These are phyloP conservation scores for Amphipyra tragopoginis DNA, from an alignment of 2,888 invertebrate species.

Conservation along the genomic window DNA sequence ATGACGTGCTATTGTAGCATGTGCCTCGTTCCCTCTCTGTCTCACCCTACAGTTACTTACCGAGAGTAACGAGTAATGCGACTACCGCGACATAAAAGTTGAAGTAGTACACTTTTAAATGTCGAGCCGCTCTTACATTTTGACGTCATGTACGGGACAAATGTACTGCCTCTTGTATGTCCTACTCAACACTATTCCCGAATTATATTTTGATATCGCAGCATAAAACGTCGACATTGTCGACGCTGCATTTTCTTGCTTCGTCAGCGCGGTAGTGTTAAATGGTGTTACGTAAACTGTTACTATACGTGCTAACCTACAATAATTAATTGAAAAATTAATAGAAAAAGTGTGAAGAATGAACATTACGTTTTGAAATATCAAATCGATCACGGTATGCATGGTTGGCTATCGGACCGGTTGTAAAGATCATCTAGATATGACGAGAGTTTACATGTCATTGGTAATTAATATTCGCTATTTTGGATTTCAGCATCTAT, in stretches of 20 bases:
- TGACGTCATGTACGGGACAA: too few relatives aligned
- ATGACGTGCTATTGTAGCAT: too few relatives aligned
- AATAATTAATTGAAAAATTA: constrained; percentile 2
- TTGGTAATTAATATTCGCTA: background rate
- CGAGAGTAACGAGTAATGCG: too few relatives aligned
- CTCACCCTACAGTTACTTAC: too few relatives aligned
- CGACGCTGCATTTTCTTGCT: constrained; percentile 1
- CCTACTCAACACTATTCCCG: too few relatives aligned
- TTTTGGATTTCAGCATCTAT: background rate
- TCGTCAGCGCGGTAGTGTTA: background rate
- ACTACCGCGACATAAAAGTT: too few relatives aligned
- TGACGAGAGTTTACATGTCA: background rate
- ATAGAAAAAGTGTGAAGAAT: constrained; percentile 20
- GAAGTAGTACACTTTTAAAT: too few relatives aligned
- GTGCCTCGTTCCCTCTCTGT: too few relatives aligned
- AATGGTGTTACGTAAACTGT: constrained; percentile 9
- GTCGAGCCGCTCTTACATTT: too few relatives aligned
- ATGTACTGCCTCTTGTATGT: too few relatives aligned
- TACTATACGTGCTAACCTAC: constrained; percentile 9
- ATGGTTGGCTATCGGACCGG: background rate
- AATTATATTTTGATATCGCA: too few relatives aligned
- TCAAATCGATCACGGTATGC: constrained; percentile 1
- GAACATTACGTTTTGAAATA: background rate
- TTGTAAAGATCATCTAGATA: background rate
- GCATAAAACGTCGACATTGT: too few relatives aligned